Base-by-base conservation (phyloP, 2,113 vertebrate species). In the Syngnathus typhle region DNA sequence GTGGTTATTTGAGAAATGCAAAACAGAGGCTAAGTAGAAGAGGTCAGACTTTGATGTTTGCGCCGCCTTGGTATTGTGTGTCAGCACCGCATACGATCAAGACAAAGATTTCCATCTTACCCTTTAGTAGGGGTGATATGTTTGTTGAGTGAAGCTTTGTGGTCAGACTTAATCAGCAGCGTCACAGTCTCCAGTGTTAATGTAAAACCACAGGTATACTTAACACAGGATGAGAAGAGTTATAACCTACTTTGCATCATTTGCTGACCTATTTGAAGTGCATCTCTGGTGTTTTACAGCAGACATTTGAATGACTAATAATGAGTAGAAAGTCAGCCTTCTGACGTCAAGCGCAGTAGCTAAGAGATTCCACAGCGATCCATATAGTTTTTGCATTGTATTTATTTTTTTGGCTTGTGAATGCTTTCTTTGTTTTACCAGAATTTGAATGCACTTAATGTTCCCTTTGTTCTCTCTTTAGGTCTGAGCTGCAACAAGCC, bases 211-310 rank as follows among this genome's bases (percentile, higher is more conserved):
- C 85, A 84, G 64, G 73, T 79, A 73, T 66, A 80, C 76, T 82
- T 76, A 79, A 78, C 66, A 85, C 85, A 89, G 85, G 87, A 87
- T 88, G 79, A 75, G 19, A 47, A 82, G 36, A 84, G 47, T 83
- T 73, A 82, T 46, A 86, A 82, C 58, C 67, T 69, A 65, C 84
- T 74, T 71, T 80, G 79, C 82, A 85, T 80, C 70, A 76, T 83
- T 86, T 87, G 84, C 77, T 90, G 87, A 83, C 85, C 86, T 82
- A 88, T 88, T 88, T 89, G 77, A 82, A 77, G 68, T 78, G 76
- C 64, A 62, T 86, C 61, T 70, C 65, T 77, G 72, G 80, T 68
- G 81, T 79, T 65, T 46, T 76, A 72, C 60, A 72, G 65, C 56
- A 70, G 73, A 67, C 80, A 6, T 21, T 60, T 69, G 10, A 75